Base-by-base conservation (phyloP, 2,113 vertebrate species). In the Brachionichthys hirsutus region DNA sequence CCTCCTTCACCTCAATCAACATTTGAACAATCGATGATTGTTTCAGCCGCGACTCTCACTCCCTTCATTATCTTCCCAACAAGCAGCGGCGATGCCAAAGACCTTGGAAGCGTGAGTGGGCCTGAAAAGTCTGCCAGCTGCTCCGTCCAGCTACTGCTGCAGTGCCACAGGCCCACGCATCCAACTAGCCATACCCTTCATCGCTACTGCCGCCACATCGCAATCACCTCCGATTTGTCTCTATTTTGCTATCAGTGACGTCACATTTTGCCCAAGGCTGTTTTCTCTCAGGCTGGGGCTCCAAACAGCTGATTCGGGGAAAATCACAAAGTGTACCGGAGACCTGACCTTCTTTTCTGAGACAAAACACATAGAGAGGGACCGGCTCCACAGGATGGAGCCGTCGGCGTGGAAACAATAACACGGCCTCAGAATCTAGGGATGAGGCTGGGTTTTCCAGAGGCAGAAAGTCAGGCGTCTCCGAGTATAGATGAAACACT, bases 291-390 rank as follows among this genome's bases (percentile, higher is more conserved):
- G 87, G 57, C 67, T 36, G 54, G 38, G 56, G 81, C 84, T 78
- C 78, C 64, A 91, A 92, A 92, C 91, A 90, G 91, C 89, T 90
- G 91, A 93, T 91, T 93, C 90, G 89, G 88, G 84, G 86, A 89
- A 89, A 91, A 87, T 82, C 87, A 90, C 92, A 89, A 90, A 85
- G 89, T 85, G 85, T 89, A 80, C 91, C 77, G 72, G 88, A 86
- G 78, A 70, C 65, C 84, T 85, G 89, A 93, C 94, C 94, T 95
- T 96, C 93, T 89, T 74, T 84, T 72, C 64, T 90, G 87, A 97
- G 95, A 92, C 95, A 94, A 89, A 97, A 95, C 91, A 97, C 80
- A 76, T 46, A 30, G 57, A 70, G 73, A 78, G 64, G 72, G 73
- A 3, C 75, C 55, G 77, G 78, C 80, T 77, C 73, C 72, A 78